These are phyloP conservation scores for Melopsittacus undulatus DNA, from an alignment of 2,797 vertebrate genomes.

Conservation along the genomic window DNA sequence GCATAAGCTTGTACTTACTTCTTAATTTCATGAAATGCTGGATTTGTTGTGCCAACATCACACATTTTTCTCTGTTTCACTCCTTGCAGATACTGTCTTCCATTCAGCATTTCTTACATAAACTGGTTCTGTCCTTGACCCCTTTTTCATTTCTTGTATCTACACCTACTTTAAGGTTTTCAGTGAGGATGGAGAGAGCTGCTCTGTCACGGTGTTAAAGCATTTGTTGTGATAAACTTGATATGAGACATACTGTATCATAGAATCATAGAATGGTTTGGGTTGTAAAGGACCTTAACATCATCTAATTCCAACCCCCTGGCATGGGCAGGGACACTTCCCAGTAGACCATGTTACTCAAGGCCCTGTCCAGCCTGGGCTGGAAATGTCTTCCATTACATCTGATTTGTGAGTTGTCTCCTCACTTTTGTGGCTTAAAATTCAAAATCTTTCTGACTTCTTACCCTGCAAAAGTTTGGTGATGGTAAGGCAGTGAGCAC, in stretches of 20 bases:
- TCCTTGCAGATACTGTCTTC: neutral
- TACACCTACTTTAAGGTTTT: neutral
- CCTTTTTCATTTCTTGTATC: neutral
- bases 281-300: neutral
- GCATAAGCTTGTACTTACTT: neutral
- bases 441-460: neutral
- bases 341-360: neutral
- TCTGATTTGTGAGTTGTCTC: neutral
- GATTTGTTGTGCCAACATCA: neutral
- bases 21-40: neutral
- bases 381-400: neutral
- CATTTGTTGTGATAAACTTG: neutral
- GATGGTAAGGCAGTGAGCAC: neutral
- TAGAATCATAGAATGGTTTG: neutral
- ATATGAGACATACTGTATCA: accelerated
- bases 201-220: neutral
- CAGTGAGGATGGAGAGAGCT: neutral
- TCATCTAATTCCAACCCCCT: neutral
- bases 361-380: neutral
- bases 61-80: neutral
- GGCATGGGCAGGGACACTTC: neutral
- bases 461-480: neutral
- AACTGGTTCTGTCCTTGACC: neutral
- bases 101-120: neutral
- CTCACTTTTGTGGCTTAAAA: neutral